A percentile compares a stretch with the other conserved stretches of the same genome.
Evolutionary conservation across 2,113 vertebrate genomes (phyloP).

Genomic region (Phainopepla nitens): DNA sequence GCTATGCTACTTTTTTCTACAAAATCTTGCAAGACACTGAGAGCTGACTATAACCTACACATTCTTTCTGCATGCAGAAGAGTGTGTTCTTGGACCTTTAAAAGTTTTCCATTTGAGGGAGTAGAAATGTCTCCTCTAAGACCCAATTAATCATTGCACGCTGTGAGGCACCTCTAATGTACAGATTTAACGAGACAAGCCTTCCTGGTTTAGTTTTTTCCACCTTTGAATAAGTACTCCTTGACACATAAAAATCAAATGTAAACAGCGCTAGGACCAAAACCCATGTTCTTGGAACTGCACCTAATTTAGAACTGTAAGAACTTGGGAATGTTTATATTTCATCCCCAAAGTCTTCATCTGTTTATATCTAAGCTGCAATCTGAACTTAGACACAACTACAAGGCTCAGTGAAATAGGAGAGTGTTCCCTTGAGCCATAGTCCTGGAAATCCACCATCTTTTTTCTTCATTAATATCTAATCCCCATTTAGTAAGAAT

Average conservation of each 20-base stretch:
- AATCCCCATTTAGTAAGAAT: conserved; percentile 63
- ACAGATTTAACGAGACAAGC: conserved; percentile 60
- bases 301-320: conserved; percentile 58
- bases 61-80: background rate
- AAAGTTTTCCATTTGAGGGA: conserved; percentile 44
- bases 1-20: background rate
- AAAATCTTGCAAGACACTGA: background rate
- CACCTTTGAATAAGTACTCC: conserved; percentile 67
- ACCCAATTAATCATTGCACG: conserved; percentile 55
- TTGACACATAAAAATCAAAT: conserved; percentile 64
- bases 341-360: conserved; percentile 66
- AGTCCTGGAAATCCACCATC: conserved; percentile 64
- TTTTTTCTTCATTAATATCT: conserved; percentile 67
- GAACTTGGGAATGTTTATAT: conserved; percentile 69
- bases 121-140: conserved; percentile 43
- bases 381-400: conserved; percentile 68
- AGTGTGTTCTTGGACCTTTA: background rate
- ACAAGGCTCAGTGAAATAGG: conserved; percentile 45
- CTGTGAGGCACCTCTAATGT: conserved; percentile 59
- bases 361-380: conserved; percentile 70
- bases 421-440: conserved; percentile 59
- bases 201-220: conserved; percentile 61
- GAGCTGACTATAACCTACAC: background rate
- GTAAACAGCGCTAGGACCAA: conserved; percentile 54
- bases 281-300: conserved; percentile 38